Conservation (phyloP, 2,888 invertebrate species). For the Philhelius pedissequus region DNA sequence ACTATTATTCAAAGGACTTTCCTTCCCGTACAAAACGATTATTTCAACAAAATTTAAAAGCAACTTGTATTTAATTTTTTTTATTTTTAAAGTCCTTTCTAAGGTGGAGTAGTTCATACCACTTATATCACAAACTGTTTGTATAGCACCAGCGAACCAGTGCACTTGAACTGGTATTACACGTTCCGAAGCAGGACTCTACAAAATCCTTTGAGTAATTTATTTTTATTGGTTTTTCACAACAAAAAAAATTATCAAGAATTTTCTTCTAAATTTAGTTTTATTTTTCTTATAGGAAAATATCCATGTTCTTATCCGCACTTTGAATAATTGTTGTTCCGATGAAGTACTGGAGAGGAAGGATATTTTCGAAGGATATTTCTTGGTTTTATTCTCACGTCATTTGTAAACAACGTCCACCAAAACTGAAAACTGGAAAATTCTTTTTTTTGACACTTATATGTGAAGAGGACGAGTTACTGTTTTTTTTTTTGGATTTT, state of each 20-base stretch:
- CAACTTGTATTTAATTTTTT: not conserved
- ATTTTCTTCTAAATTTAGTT: conserved; percentile 16
- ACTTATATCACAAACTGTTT: conserved; percentile 26
- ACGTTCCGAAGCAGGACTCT: conserved; percentile 23
- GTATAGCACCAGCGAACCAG: not conserved
- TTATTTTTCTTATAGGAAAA: not conserved
- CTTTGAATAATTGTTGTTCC: conserved; percentile 31
- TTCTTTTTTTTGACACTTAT: conserved; percentile 62
- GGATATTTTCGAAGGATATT: conserved; percentile 24
- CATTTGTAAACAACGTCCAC: conserved; percentile 67
- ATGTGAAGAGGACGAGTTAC: conserved; percentile 39
- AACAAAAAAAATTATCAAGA: not conserved
- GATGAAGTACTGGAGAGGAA: conserved; percentile 15
- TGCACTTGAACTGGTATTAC: conserved; percentile 32
- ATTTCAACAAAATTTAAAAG: not conserved
- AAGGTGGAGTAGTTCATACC: conserved; percentile 28
- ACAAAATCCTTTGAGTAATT: conserved; percentile 10
- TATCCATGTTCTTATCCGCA: conserved; percentile 38
- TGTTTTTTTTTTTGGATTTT: conserved; percentile 1
- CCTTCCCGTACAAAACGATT: not conserved
- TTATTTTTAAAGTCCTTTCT: conserved; percentile 1
- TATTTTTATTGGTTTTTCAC: conserved; percentile 29
- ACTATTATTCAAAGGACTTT: conserved; percentile 27
- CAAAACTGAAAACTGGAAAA: conserved; percentile 65
- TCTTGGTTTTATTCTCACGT: conserved; percentile 53